Conservation (phyloP, 1,140 invertebrate genomes). For the Bradysia coprophila region DNA sequence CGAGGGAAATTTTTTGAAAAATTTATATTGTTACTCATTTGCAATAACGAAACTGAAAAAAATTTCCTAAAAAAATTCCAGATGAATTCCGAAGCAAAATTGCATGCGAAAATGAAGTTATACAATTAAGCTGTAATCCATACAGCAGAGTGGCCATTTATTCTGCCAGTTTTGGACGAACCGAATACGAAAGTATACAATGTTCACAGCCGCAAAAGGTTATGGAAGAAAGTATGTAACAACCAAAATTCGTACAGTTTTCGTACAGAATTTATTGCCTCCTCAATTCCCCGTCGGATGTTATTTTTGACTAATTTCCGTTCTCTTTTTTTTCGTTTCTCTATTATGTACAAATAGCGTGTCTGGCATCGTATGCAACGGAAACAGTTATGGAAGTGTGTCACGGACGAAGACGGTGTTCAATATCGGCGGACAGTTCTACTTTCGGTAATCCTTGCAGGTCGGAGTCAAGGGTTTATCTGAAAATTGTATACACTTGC, state of each 20-base stretch:
- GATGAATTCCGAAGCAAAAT: slow-evolving; percentile 78
- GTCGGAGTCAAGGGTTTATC: slow-evolving; percentile 65
- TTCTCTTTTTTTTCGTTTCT: not conserved
- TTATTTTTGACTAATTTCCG: not conserved
- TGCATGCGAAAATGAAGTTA: slow-evolving; percentile 66
- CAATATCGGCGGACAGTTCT: slow-evolving; percentile 57
- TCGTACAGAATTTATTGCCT: too few species aligned
- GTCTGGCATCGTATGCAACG: slow-evolving; percentile 67
- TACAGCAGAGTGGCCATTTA: slow-evolving; percentile 64
- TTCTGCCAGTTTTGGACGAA: slow-evolving; percentile 75
- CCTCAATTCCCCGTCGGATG: not conserved
- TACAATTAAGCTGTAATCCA: slow-evolving; percentile 61
- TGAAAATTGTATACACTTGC: slow-evolving; percentile 85
- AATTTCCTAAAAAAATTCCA: too few species aligned
- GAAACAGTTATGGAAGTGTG: slow-evolving; percentile 78
- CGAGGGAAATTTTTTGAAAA: slow-evolving; percentile 34
- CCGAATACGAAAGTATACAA: slow-evolving; percentile 70
- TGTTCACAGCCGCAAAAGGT: slow-evolving; percentile 73
- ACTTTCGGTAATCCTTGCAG: slow-evolving; percentile 77
- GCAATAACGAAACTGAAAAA: too few species aligned
- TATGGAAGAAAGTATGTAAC: slow-evolving; percentile 75
- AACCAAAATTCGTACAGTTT: too few species aligned
- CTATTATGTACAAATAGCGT: too few species aligned
- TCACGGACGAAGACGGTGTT: slow-evolving; percentile 71
- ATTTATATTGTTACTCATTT: slow-evolving; percentile 37